Base-by-base conservation (phyloP, 2,113 vertebrate species). In the Antechinus flavipes region DNA sequence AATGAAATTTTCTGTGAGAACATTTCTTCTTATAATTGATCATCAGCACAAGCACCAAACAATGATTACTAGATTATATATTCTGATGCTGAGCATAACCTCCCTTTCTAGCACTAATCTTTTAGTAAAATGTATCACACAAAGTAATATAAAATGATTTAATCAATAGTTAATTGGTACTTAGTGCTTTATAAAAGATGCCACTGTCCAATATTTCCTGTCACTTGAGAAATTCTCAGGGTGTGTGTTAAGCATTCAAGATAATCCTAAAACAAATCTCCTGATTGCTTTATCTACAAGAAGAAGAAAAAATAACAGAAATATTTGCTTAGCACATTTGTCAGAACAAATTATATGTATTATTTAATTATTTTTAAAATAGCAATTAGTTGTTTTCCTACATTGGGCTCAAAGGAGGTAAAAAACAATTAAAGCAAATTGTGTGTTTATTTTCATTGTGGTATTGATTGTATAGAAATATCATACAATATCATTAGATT, bases 151-250 rank as follows among this genome's bases (percentile, higher is more conserved):
- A 12, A 55, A 4, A n/a, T 14, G 24, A 3, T 50, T 91, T 93
- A 91, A 90, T 93, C 26, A 93, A 90, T 94, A 93, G 90, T 91
- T 47, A 94, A 90, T 94, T 93, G 89, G 58, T 35, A 56, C 42
- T 90, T 49, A 93, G 91, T 54, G 47, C 10, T 55, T 84, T 84
- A 61, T 10, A 91, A 53, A 30, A 92, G 0, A 56, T 90, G 47
- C 25, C 92, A n/a, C 55, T 7, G 2, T 91, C 9, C 22, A 92
- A 56, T 14, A 0, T 35, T 92, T 9, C 54, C 23, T 91, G 0
- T 1, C 1, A 6, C 6, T 53, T 26, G 0, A 90, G 10, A 90
- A 90, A 0, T 91, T 93, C 23, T 22, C 1, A 2, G 42, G 1
- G 23, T n/a, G 91, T 56, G 14, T 93, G 14, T 93, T 92, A 89